Conservation (phyloP, 2,797 vertebrate species). For the Thamnophis elegans region DNA sequence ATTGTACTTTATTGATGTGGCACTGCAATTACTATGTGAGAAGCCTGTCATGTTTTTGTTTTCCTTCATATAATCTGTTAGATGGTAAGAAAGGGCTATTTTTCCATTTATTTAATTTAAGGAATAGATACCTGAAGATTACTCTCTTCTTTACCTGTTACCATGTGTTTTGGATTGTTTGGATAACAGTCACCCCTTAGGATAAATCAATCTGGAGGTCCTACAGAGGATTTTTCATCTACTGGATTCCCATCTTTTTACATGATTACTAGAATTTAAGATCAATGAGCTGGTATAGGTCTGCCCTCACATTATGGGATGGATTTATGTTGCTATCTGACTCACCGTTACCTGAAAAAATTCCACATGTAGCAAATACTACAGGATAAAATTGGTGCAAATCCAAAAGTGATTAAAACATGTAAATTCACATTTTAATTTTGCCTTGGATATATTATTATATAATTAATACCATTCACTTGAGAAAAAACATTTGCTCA, state of each 20-base stretch:
- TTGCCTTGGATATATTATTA: conserved; percentile 29
- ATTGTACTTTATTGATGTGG: not conserved
- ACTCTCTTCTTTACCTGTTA: not conserved
- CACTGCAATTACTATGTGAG: not conserved
- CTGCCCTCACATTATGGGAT: not conserved
- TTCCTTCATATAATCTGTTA: not conserved
- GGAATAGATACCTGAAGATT: not conserved
- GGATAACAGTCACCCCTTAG: not conserved
- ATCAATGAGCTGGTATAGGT: not conserved
- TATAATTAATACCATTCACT: conserved; percentile 44
- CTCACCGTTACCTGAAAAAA: not conserved
- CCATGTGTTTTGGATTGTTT: not conserved
- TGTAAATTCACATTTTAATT: conserved; percentile 21
- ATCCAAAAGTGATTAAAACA: not conserved
- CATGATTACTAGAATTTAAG: not conserved
- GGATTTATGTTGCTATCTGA: not conserved
- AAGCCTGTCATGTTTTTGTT: not conserved
- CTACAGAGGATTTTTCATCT: not conserved
- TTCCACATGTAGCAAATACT: not conserved
- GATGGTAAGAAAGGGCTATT: not conserved
- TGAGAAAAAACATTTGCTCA: not conserved
- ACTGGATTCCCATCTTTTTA: not conserved
- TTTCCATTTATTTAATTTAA: not conserved
- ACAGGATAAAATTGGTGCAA: not conserved
- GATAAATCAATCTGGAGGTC: not conserved